Conservation (phyloP, 2,797 vertebrate genomes). For the Sphenopsis melanotis region DNA sequence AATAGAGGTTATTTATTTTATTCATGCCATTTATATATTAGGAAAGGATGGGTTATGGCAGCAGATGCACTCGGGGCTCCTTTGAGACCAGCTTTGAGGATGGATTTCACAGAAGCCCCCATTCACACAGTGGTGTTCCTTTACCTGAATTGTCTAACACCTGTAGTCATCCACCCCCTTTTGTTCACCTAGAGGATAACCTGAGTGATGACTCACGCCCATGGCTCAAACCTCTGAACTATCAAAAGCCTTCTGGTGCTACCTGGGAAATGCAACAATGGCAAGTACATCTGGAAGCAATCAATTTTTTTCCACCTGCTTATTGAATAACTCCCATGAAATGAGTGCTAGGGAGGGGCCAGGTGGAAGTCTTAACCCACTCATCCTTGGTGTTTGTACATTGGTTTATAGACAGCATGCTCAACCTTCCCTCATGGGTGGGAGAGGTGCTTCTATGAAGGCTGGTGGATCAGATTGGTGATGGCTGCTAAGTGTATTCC, state of each 20-base stretch:
- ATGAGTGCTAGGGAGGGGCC: neutral
- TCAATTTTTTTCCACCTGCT: neutral
- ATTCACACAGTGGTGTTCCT: neutral
- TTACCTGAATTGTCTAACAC: neutral
- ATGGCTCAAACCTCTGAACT: neutral
- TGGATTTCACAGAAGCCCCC: neutral
- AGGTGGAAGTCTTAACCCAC: neutral
- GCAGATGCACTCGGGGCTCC: neutral
- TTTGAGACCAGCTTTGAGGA: neutral
- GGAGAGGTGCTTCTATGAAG: neutral
- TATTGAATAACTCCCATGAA: neutral
- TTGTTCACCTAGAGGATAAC: neutral
- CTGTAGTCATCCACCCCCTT: neutral
- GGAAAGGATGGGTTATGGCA: neutral
- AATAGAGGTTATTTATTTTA: neutral
- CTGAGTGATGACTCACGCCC: neutral
- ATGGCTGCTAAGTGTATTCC: neutral
- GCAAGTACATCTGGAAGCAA: neutral
- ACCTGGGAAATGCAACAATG: neutral
- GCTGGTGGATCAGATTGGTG: rapidly evolving
- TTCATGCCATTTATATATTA: neutral
- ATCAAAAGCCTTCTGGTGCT: neutral
- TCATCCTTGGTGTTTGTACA: rapidly evolving
- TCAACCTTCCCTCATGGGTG: rapidly evolving
- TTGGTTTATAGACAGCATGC: neutral